Conservation (phyloP, 2,113 vertebrate species). For the Tympanuchus pallidicinctus region DNA sequence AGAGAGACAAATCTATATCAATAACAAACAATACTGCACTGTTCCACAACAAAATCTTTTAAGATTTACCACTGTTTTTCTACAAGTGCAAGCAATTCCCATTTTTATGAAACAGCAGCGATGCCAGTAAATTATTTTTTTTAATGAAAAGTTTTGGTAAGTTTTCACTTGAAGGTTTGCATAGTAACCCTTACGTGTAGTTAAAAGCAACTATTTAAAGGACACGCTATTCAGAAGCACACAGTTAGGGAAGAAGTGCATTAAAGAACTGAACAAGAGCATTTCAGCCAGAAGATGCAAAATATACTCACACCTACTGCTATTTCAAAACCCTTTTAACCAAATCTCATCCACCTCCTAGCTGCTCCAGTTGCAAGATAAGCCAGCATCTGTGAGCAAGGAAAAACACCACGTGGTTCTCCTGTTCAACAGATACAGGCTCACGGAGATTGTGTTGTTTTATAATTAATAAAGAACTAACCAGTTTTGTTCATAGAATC, state of each 20-base stretch:
- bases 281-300: neutral
- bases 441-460: neutral
- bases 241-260: neutral
- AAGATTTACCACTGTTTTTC: neutral
- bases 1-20: conserved; percentile 55
- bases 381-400: neutral
- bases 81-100: neutral
- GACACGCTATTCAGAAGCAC: neutral
- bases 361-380: neutral
- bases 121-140: neutral
- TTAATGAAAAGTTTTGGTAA: neutral
- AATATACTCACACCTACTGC: rapidly evolving
- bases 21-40: neutral
- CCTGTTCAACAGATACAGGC: neutral
- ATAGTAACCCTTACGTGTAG: neutral
- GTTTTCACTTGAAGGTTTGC: neutral
- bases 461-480: neutral
- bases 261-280: neutral
- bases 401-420: neutral
- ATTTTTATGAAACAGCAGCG: neutral
- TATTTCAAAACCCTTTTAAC: neutral
- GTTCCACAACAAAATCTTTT: neutral
- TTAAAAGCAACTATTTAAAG: neutral
- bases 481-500: neutral
- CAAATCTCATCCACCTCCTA: neutral